These are phyloP conservation scores for Aricia agestis DNA, from an alignment of 1,140 invertebrate species.

Conservation along the genomic window DNA sequence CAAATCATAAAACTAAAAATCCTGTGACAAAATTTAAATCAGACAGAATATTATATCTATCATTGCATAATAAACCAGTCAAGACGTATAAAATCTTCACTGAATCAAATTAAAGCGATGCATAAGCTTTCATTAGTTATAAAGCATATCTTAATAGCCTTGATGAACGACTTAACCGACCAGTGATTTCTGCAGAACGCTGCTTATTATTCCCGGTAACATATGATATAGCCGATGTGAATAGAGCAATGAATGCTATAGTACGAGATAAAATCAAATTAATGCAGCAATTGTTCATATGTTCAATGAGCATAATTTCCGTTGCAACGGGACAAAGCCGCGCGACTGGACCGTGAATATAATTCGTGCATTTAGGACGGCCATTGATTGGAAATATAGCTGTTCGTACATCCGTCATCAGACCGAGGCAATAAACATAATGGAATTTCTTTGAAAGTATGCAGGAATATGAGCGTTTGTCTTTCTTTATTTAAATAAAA, in stretches of 20 bases:
- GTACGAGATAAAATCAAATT: slow-evolving; percentile 18
- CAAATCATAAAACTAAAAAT: too few species aligned
- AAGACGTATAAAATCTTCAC: not conserved
- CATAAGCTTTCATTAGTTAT: not conserved
- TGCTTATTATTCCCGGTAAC: not conserved
- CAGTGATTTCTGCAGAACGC: not conserved
- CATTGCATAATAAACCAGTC: too few species aligned
- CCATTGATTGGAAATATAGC: slow-evolving; percentile 24
- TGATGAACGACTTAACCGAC: not conserved
- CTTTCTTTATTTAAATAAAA: too few species aligned
- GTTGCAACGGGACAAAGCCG: slow-evolving; percentile 44
- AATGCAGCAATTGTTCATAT: slow-evolving; percentile 45
- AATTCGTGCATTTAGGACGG: slow-evolving; percentile 36
- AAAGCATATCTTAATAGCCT: not conserved
- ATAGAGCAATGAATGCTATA: slow-evolving; percentile 4
- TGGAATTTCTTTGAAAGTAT: too few species aligned
- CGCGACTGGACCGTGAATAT: slow-evolving; percentile 42
- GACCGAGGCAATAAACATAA: not conserved
- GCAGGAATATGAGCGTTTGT: too few species aligned
- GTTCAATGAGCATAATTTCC: slow-evolving; percentile 44
- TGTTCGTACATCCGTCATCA: not conserved
- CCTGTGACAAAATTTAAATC: too few species aligned
- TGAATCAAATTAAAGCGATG: not conserved
- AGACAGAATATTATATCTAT: too few species aligned
- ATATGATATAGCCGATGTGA: not conserved